Evolutionary conservation across 30 jellyfish, hydroid and myxozoan species (phyloP).

Genomic region (Turritopsis dohrnii): DNA sequence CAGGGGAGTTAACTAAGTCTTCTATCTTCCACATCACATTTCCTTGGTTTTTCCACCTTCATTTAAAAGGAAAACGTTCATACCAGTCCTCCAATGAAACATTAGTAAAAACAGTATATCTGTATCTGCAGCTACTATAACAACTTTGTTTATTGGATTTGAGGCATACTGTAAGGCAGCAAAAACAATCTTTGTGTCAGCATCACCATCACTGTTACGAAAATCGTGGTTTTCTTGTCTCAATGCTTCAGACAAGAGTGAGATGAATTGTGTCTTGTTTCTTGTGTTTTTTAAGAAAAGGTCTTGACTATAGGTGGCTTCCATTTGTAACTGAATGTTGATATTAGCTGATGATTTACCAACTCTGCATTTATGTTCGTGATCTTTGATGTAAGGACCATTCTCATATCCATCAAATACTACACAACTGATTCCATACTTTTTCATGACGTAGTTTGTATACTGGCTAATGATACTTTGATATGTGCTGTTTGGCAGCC

Average conservation of each 20-base stretch:
- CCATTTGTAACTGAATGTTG: background rate
- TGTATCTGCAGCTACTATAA: background rate
- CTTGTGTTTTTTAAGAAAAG: background rate
- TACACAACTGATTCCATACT: background rate
- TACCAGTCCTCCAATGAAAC: background rate
- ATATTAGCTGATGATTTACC: background rate
- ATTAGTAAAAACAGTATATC: background rate
- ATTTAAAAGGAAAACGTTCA: too few relatives aligned
- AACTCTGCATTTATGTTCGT: background rate
- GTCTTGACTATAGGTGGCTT: background rate
- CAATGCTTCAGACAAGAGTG: too few relatives aligned
- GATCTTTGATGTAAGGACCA: background rate
- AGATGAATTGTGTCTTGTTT: background rate
- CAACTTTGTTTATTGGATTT: too few relatives aligned
- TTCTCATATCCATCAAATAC: background rate
- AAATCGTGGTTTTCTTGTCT: background rate
- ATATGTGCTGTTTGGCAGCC: too few relatives aligned
- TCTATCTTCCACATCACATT: too few relatives aligned
- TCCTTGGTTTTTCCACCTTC: too few relatives aligned
- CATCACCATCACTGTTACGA: background rate
- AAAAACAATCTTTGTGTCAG: constrained; percentile 2
- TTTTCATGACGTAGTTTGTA: background rate
- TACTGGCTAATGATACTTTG: background rate
- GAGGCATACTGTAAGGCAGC: too few relatives aligned
- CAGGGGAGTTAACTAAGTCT: too few relatives aligned